Evolutionary conservation across 2,888 invertebrate genomes (phyloP).

Genomic region (Bibio marci): DNA sequence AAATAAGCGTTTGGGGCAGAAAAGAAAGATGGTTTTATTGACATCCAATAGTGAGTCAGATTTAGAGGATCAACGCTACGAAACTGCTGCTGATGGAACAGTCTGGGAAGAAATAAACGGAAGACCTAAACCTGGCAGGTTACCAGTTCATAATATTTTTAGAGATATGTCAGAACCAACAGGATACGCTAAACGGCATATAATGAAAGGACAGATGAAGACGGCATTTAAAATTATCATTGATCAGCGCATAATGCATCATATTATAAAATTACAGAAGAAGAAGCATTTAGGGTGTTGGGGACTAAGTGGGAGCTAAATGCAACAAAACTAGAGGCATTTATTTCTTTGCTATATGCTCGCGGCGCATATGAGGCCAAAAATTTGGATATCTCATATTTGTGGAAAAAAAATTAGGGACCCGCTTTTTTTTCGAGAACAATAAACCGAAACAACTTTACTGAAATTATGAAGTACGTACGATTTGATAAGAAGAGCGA

Average conservation of each 20-base stretch:
- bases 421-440: slow-evolving; percentile 12
- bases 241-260: slow-evolving; percentile 9
- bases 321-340: slow-evolving; percentile 6
- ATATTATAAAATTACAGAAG: slow-evolving; percentile 9
- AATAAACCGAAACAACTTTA: slow-evolving; percentile 13
- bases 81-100: no score
- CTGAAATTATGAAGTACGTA: slow-evolving; percentile 12
- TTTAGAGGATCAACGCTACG: no score
- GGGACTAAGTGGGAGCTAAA: slow-evolving; percentile 7
- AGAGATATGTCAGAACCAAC: no score
- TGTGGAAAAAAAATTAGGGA: slow-evolving; percentile 14
- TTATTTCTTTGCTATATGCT: slow-evolving; percentile 13
- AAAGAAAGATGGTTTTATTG: no score
- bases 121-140: slow-evolving; percentile 4
- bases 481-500: slow-evolving; percentile 12
- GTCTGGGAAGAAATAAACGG: slow-evolving; percentile 9
- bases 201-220: slow-evolving; percentile 10
- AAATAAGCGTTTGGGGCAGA: no score
- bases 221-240: slow-evolving; percentile 10
- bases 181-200: slow-evolving; percentile 9
- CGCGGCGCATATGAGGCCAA: slow-evolving; percentile 13
- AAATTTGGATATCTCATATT: slow-evolving; percentile 10
- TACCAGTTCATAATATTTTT: no score
- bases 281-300: slow-evolving; percentile 9
- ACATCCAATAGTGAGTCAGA: no score